Conservation (phyloP, 2,797 vertebrate species). For the Caiman crocodilus region DNA sequence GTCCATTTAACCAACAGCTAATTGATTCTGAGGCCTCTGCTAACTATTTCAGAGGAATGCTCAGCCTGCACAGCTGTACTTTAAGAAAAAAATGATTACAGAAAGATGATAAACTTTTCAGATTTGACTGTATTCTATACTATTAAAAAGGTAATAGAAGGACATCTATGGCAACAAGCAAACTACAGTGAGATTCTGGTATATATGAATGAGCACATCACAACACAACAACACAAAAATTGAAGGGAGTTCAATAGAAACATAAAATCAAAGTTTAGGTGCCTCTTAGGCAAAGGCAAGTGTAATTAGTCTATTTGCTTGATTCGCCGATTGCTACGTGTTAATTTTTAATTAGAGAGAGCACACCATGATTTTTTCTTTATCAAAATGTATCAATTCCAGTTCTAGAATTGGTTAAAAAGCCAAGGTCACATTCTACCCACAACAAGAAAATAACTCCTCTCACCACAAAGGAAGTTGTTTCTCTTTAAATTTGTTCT, state of each 20-base stretch:
- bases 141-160: not conserved
- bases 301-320: not conserved
- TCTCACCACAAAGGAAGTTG: not conserved
- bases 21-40: not conserved
- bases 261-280: not conserved
- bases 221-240: not conserved
- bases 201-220: too few species aligned
- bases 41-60: not conserved
- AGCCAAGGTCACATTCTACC: not conserved
- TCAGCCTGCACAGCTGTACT: not conserved
- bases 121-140: not conserved
- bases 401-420: not conserved
- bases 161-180: not conserved
- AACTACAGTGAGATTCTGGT: not conserved
- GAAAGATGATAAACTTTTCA: not conserved
- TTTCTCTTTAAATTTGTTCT: not conserved
- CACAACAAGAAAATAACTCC: not conserved
- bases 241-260: not conserved
- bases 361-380: not conserved
- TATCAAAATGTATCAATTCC: not conserved
- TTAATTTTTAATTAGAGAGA: not conserved
- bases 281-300: not conserved
- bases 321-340: not conserved
- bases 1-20: not conserved
- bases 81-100: too few species aligned